phyloP scores from a whole-genome alignment of 2,888 invertebrate genomes.

The Sussaba pulchella region DNA sequence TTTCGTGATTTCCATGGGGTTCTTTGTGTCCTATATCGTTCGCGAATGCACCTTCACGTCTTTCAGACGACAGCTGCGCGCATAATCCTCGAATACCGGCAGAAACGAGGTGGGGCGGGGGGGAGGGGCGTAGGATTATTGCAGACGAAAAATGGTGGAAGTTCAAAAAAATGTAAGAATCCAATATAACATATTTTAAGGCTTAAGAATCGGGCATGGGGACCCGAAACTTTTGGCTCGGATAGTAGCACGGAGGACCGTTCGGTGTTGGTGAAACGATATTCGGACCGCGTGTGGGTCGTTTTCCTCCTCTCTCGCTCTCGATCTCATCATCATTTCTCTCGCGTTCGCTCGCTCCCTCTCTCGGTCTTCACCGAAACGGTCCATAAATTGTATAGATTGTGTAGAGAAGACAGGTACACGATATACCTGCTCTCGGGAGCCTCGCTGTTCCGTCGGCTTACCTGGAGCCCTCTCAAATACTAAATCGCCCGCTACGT shows the following conservation, averaged over 20 bases:
- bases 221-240: conserved; percentile 12
- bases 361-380: conserved; percentile 55
- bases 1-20: too few species aligned
- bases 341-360: not conserved
- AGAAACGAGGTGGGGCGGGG: not conserved
- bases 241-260: not conserved
- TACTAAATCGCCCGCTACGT: conserved; percentile 55
- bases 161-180: not conserved
- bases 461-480: conserved; percentile 61
- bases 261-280: conserved; percentile 8
- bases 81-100: conserved; percentile 6
- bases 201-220: not conserved
- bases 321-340: conserved; percentile 10
- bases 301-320: conserved; percentile 10
- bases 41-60: not conserved
- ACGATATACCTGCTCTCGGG: conserved; percentile 66
- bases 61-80: conserved; percentile 12
- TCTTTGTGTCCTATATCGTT: not conserved
- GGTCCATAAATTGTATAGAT: conserved; percentile 63
- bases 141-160: not conserved
- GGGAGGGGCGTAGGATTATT: not conserved
- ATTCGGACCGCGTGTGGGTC: conserved; percentile 41
- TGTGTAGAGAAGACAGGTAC: conserved; percentile 64
- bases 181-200: not conserved
- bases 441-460: conserved; percentile 39